Conservation (phyloP, 2,888 invertebrate species). For the Lypha dubia region DNA sequence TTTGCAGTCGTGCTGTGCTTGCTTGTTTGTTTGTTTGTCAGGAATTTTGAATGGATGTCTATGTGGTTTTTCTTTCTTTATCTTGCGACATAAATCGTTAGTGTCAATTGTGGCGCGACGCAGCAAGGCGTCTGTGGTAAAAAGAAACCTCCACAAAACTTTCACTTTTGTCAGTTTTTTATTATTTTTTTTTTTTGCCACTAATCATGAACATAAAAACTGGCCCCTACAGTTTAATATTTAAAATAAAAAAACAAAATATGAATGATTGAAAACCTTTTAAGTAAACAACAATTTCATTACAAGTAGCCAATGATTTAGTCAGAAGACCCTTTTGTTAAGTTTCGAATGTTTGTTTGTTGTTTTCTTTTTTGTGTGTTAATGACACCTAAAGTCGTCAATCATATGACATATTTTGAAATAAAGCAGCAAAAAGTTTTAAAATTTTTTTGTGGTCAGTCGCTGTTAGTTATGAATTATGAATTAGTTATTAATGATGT, state of each 20-base stretch:
- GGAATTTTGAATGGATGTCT: slow-evolving; percentile 59
- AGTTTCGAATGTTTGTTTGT: slow-evolving; percentile 3
- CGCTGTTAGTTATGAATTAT: no score
- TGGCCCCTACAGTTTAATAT: slow-evolving; percentile 49
- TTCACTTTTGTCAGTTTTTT: slow-evolving; percentile 59
- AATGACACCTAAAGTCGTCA: slow-evolving; percentile 81
- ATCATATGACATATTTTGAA: slow-evolving; percentile 76
- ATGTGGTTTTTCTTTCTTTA: slow-evolving; percentile 61
- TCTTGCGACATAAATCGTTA: slow-evolving; percentile 69
- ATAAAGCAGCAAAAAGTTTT: slow-evolving; percentile 55
- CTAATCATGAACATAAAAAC: slow-evolving; percentile 61
- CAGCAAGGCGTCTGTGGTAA: slow-evolving; percentile 60
- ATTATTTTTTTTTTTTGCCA: no score
- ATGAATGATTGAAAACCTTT: slow-evolving; percentile 64
- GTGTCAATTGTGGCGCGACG: slow-evolving; percentile 70
- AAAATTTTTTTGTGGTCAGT: slow-evolving; percentile 74
- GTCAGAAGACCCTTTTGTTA: slow-evolving; percentile 46
- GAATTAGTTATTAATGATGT: not conserved
- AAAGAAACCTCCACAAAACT: slow-evolving; percentile 49
- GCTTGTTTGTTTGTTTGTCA: slow-evolving; percentile 34
- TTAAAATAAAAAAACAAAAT: not conserved
- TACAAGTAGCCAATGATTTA: slow-evolving; percentile 47
- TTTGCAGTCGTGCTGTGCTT: slow-evolving; percentile 7
- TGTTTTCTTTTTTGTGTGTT: slow-evolving; percentile 68
- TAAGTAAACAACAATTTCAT: slow-evolving; percentile 55